Evolutionary conservation across 1,140 invertebrate species (phyloP).

Genomic region (Sipha flava): DNA sequence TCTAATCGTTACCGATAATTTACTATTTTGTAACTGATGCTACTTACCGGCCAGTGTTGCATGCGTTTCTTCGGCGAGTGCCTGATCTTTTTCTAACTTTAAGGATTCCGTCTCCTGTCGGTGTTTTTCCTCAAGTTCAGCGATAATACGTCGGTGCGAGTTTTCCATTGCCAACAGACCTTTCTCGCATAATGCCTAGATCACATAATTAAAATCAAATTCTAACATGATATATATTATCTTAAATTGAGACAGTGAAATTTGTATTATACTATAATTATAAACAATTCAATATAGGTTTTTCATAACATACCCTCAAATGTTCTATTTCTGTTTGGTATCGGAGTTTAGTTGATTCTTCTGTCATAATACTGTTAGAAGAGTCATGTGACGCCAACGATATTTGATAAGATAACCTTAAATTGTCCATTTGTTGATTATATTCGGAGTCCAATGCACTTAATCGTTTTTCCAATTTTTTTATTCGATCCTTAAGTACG

Average conservation of each 20-base stretch:
- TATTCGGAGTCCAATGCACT: constrained; percentile 67
- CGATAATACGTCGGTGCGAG: constrained; percentile 72
- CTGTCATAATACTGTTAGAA: constrained; percentile 37
- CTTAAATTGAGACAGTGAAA: no score
- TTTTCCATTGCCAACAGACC: constrained; percentile 78
- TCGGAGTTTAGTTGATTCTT: constrained; percentile 60
- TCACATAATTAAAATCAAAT: neutral
- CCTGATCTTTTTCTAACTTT: constrained; percentile 75
- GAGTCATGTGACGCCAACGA: neutral
- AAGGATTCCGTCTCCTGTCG: constrained; percentile 62
- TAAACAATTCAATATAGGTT: no score
- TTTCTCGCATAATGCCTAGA: constrained; percentile 69
- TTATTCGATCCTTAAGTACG: constrained; percentile 51
- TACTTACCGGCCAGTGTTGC: constrained; percentile 46
- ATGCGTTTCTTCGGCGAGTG: constrained; percentile 79
- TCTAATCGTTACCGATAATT: no score
- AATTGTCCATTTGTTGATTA: constrained; percentile 62
- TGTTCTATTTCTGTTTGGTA: constrained; percentile 83
- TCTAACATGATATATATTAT: no score
- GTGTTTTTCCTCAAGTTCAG: constrained; percentile 77
- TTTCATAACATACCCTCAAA: constrained; percentile 51
- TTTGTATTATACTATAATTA: no score
- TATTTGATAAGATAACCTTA: constrained; percentile 55
- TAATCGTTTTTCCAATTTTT: constrained; percentile 56
- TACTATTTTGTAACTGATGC: neutral